Evolutionary conservation across 2,888 invertebrate species (phyloP).

Genomic region (Catocala fraxini): DNA sequence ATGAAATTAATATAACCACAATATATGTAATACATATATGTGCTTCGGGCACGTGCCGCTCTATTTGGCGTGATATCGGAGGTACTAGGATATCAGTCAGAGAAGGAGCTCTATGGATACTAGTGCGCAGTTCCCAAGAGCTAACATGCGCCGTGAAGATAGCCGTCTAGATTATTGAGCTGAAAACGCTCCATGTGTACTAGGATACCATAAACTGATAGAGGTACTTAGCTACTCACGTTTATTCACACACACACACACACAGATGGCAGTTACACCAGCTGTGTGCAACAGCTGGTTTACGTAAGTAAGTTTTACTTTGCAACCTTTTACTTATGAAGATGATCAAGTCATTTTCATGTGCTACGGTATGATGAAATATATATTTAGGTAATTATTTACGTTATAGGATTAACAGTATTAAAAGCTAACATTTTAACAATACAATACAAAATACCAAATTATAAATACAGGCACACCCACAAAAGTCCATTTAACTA

Average conservation of each 20-base stretch:
- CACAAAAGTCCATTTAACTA: conserved; percentile 22
- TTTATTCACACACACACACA: too few species aligned
- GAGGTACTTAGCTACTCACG: background rate
- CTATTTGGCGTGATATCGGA: background rate
- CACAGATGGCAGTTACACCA: too few species aligned
- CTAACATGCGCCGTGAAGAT: conserved; percentile 20
- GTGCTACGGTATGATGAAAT: too few species aligned
- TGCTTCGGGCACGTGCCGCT: background rate
- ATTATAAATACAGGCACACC: conserved; percentile 17
- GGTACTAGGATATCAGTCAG: conserved; percentile 1
- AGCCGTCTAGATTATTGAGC: conserved; percentile 20
- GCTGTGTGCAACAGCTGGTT: too few species aligned
- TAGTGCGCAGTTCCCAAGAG: conserved; percentile 17
- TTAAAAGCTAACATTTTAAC: too few species aligned
- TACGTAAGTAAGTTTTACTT: too few species aligned
- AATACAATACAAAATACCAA: too few species aligned
- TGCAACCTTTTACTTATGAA: too few species aligned
- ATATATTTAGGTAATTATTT: too few species aligned
- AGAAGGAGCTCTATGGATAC: background rate
- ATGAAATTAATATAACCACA: too few species aligned
- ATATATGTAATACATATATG: background rate
- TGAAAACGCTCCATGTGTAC: conserved; percentile 13
- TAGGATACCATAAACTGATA: conserved; percentile 5
- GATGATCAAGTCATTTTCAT: too few species aligned
- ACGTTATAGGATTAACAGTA: too few species aligned